Base-by-base conservation (phyloP, 2,888 invertebrate genomes). In the Gortyna flavago region DNA sequence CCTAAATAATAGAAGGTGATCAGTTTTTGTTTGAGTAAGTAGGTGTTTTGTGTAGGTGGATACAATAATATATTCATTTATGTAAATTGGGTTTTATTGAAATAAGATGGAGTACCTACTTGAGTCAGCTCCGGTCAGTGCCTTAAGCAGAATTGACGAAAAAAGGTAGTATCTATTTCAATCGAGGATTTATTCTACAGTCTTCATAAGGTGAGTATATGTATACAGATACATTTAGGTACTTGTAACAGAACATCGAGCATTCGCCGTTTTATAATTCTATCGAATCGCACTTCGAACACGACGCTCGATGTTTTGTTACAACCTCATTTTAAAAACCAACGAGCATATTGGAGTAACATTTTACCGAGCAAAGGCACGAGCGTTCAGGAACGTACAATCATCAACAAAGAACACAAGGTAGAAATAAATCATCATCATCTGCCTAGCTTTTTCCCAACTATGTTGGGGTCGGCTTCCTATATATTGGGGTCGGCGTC, bases 41-140 rank as follows among this genome's bases (percentile, higher is more conserved):
- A 65, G 79, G 69, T 74, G 71, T 72, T 18, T 62, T 59, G 71
- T 57, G 87, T 87, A 48, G 81, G 89, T 62, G 57, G 81, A 65
- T 21, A 66, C 72, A 72, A 72, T 77, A 85, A 81, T 64, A 38
- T 75, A 88, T 83, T 77, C 61, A 65, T 83, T 80, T 87, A 88
- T 88, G 87, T 71, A 83, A 87, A 87, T 85, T 75, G 38, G 65
- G 57, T 72, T 75, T 18, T 72, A 82, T 62, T 79, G 38, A 69
- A 83, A 84, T 69, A 65, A 75, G 65, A 79, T 80, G 25, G 59
- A 85, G 71, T 73, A 76, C 65, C 41, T 21, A 67, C 66, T 75
- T 77, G 73, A 77, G 72, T 75, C 79, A 69, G 16, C 57, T 54
- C n/a, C 77, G 81, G 87, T 81, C 84, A 85, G 11, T 83, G 80